Conservation (phyloP, 2,888 invertebrate species). For the Drosophila ezoana region DNA sequence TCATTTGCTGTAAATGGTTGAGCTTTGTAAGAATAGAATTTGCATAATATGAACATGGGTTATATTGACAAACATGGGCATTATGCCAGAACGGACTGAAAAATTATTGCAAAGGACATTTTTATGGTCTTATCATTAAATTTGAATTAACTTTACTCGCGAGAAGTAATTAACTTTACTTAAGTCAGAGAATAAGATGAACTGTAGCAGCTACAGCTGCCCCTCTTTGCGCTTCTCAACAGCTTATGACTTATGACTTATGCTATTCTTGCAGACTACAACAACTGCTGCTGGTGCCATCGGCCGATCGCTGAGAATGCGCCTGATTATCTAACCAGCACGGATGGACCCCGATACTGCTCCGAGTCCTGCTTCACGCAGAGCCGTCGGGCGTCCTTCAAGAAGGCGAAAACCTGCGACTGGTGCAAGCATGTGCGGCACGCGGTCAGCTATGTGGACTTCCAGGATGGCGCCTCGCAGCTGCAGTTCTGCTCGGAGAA, state of each 20-base stretch:
- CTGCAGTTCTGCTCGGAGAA: conserved; percentile 96
- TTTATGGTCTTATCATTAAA: too few species aligned
- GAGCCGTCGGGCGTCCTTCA: conserved; percentile 94
- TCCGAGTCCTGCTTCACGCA: conserved; percentile 96
- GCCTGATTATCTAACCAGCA: conserved; percentile 85
- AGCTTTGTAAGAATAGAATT: too few species aligned
- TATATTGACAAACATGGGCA: too few species aligned
- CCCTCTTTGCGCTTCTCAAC: conserved; percentile 7
- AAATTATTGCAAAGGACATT: too few species aligned
- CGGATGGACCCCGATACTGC: conserved; percentile 87
- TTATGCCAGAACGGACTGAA: too few species aligned
- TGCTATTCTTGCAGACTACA: conserved; percentile 85
- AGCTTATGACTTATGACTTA: too few species aligned
- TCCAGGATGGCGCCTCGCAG: conserved; percentile 95
- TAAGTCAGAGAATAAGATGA: too few species aligned
- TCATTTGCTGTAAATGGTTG: too few species aligned
- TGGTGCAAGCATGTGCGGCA: conserved; percentile 96
- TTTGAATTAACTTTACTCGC: too few species aligned
- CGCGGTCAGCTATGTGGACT: conserved; percentile 96
- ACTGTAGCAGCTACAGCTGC: neutral
- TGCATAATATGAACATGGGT: neutral
- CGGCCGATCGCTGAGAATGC: conserved; percentile 87
- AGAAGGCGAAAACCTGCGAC: conserved; percentile 95
- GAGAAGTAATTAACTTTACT: too few species aligned
- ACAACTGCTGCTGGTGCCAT: conserved; percentile 91